Conservation (phyloP, 1,140 invertebrate genomes). For the Drosophila tsacasi region DNA sequence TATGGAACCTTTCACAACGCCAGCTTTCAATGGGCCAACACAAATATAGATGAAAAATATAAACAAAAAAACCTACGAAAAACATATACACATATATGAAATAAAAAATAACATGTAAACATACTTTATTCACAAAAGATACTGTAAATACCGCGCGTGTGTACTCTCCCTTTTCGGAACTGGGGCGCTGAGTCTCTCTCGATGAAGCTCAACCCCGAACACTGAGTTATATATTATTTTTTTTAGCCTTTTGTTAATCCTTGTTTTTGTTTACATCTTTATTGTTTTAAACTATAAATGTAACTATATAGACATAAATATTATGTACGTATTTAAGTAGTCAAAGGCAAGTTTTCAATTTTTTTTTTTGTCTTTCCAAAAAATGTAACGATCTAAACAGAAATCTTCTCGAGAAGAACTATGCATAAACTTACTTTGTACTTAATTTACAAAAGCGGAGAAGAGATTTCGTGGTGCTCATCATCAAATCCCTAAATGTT, state of each 20-base stretch:
- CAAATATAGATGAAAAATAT: conserved; percentile 33
- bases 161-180: conserved; percentile 41
- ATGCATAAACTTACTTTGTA: conserved; percentile 53
- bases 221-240: conserved; percentile 32
- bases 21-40: conserved; percentile 20
- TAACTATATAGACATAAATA: conserved; percentile 43
- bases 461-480: conserved; percentile 48
- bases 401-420: conserved; percentile 19
- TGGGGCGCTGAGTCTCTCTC: conserved; percentile 2
- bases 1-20: conserved; percentile 55
- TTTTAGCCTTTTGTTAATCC: conserved; percentile 62
- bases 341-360: conserved; percentile 42
- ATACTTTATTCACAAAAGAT: conserved; percentile 39
- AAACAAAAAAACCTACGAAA: conserved; percentile 21
- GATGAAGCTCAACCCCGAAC: conserved; percentile 10
- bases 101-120: conserved; percentile 19
- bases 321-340: conserved; percentile 53
- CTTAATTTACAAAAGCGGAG: conserved; percentile 71
- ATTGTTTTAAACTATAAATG: conserved; percentile 60
- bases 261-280: conserved; percentile 76
- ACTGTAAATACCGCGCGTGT: conserved; percentile 74
- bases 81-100: conserved; percentile 32
- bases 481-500: conserved; percentile 35
- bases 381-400: conserved; percentile 20
- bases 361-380: conserved; percentile 21